Evolutionary conservation across 2,113 vertebrate genomes (phyloP).

Genomic region (Stegastes partitus): DNA sequence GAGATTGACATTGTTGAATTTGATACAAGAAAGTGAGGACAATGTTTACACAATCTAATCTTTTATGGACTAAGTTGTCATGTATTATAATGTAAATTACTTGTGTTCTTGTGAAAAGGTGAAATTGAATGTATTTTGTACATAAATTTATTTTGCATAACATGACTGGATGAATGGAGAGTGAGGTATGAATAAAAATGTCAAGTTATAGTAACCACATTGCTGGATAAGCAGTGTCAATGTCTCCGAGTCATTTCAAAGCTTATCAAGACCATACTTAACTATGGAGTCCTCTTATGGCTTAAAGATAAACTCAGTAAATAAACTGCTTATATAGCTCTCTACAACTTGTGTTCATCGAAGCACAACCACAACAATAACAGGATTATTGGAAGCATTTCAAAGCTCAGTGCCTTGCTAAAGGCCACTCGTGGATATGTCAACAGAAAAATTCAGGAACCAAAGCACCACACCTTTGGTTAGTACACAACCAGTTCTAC

Average conservation of each 20-base stretch:
- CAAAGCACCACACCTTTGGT: background rate
- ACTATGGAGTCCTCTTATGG: background rate
- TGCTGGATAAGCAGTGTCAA: background rate
- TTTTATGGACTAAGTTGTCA: slow-evolving; percentile 68
- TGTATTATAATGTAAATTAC: slow-evolving; percentile 84
- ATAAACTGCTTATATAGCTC: background rate
- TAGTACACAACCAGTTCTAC: background rate
- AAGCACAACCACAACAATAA: background rate
- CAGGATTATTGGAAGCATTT: too few relatives aligned
- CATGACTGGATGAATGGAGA: slow-evolving; percentile 56
- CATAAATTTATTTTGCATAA: slow-evolving; percentile 75
- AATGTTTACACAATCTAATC: slow-evolving; percentile 83
- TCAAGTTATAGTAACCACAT: slow-evolving; percentile 3
- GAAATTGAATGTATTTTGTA: slow-evolving; percentile 86
- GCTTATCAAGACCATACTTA: background rate
- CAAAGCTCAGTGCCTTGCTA: too few relatives aligned
- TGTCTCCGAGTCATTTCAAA: slow-evolving; percentile 7
- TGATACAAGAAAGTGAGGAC: slow-evolving; percentile 73
- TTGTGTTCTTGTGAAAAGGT: slow-evolving; percentile 64
- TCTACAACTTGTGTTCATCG: background rate
- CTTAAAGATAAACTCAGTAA: background rate
- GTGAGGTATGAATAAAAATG: slow-evolving; percentile 73
- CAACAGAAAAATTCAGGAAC: background rate
- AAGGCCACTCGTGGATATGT: too few relatives aligned
- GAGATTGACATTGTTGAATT: slow-evolving; percentile 40